Evolutionary conservation across 2,888 invertebrate species (phyloP).

Genomic region (Tolmerus cingulatus): DNA sequence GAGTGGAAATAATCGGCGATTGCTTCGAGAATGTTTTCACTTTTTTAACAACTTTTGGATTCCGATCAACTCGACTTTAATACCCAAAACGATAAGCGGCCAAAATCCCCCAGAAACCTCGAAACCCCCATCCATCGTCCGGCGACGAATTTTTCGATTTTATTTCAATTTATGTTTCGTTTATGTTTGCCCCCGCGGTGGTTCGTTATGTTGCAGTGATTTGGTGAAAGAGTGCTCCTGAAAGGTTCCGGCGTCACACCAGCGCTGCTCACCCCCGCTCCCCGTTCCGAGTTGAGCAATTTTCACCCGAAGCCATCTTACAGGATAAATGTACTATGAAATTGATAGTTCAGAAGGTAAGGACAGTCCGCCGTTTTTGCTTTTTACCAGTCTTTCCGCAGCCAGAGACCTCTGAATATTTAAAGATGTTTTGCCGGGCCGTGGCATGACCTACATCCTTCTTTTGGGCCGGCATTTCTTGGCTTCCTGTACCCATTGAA

Average conservation of each 20-base stretch:
- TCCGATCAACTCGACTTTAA: neutral
- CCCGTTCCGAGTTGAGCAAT: neutral
- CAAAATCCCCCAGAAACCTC: neutral
- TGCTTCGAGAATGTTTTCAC: conserved; percentile 11
- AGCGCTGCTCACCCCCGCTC: neutral
- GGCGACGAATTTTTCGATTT: neutral
- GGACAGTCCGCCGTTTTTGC: neutral
- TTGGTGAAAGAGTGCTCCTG: neutral
- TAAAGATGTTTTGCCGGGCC: neutral
- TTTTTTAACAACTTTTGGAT: neutral
- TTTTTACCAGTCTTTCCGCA: neutral
- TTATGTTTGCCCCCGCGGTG: neutral
- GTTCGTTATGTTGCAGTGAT: neutral
- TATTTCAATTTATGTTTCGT: neutral
- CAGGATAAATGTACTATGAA: conserved; percentile 63
- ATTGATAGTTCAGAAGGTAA: conserved; percentile 63
- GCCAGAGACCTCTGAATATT: neutral
- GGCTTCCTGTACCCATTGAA: neutral
- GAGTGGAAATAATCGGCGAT: neutral
- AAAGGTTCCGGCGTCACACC: neutral
- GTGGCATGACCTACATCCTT: neutral
- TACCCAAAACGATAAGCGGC: neutral
- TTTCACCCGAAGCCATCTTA: neutral
- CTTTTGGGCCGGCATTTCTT: neutral
- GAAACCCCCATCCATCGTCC: neutral